phyloP scores from a whole-genome alignment of 2,797 vertebrate species.

The Cercopithecus diana region DNA sequence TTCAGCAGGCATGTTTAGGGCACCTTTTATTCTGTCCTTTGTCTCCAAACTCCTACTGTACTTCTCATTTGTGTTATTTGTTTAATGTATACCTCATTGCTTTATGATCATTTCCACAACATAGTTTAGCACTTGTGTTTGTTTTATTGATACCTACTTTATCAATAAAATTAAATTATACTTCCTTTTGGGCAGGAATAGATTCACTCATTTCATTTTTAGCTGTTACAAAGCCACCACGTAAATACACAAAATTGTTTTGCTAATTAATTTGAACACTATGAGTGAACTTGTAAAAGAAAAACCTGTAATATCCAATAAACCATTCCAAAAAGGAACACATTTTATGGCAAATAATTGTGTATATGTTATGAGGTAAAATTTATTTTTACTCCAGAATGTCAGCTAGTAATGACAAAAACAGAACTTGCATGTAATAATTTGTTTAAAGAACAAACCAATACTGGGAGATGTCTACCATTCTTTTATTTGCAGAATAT shows the following conservation, averaged over 20 bases:
- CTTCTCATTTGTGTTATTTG: not conserved
- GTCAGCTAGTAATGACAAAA: not conserved
- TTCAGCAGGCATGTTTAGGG: not conserved
- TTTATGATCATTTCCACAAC: not conserved
- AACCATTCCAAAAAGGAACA: not conserved
- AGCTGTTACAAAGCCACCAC: not conserved
- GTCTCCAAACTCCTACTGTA: not conserved
- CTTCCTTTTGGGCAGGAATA: not conserved
- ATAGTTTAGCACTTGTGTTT: not conserved
- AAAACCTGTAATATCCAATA: not conserved
- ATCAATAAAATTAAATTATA: constrained; percentile 1
- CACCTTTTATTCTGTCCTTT: not conserved
- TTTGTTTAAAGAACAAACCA: not conserved
- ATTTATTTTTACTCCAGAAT: not conserved
- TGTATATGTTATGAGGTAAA: not conserved
- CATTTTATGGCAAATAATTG: not conserved
- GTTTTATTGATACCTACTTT: not conserved
- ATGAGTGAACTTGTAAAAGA: not conserved
- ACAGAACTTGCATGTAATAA: not conserved
- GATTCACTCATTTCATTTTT: not conserved
- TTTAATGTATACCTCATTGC: not conserved
- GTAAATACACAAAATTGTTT: not conserved
- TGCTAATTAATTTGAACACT: not conserved
- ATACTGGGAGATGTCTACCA: not conserved
- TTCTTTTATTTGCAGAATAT: no score